Conservation (phyloP, 2,113 vertebrate genomes). For the Rhagologus leucostigma region DNA sequence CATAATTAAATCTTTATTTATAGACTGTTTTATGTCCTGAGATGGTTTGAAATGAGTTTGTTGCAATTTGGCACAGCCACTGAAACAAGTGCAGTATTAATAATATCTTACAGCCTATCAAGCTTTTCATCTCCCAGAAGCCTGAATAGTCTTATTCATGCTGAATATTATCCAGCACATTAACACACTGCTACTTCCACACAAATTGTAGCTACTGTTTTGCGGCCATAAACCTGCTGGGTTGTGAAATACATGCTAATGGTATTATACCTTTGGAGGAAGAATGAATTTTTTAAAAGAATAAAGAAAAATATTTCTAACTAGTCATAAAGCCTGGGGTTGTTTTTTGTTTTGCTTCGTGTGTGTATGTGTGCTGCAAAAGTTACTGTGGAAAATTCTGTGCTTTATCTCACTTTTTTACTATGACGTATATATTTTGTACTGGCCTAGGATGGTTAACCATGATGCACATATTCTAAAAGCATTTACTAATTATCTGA, state of each 20-base stretch:
- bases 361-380: background rate
- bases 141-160: background rate
- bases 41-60: background rate
- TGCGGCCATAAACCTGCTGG: background rate
- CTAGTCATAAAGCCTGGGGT: background rate
- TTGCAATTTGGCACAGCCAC: background rate
- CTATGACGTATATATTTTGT: background rate
- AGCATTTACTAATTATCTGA: background rate
- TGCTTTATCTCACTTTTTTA: background rate
- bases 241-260: slow-evolving; percentile 20
- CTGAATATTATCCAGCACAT: background rate
- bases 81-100: background rate
- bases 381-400: background rate
- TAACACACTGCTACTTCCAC: background rate
- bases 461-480: background rate
- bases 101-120: slow-evolving; percentile 3
- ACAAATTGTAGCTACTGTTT: background rate
- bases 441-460: background rate
- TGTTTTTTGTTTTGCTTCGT: background rate
- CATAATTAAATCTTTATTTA: background rate
- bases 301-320: background rate
- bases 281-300: background rate
- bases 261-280: background rate
- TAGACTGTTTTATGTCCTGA: background rate
- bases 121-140: background rate